These are phyloP conservation scores for Halcyon badia DNA, from an alignment of 2,797 vertebrate genomes.

Conservation along the genomic window DNA sequence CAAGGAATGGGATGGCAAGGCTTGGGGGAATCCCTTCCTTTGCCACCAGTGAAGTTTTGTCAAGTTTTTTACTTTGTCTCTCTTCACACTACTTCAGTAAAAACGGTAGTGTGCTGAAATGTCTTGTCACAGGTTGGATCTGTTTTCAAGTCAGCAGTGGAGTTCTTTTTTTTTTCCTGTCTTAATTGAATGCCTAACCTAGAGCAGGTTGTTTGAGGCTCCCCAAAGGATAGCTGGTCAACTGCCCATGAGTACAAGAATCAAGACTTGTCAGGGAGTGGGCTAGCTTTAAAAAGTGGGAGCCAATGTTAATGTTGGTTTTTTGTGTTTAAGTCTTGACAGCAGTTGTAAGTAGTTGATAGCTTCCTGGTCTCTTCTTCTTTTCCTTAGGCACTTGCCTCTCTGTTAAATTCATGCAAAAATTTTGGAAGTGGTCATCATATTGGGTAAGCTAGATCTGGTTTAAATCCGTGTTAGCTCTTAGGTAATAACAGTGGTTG, in stretches of 20 bases:
- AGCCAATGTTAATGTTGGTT: not conserved
- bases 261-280: not conserved
- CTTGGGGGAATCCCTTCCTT: not conserved
- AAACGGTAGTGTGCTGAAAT: not conserved
- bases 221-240: not conserved
- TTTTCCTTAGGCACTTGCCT: slow-evolving; percentile 67
- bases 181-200: not conserved
- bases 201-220: not conserved
- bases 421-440: slow-evolving; percentile 59
- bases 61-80: not conserved
- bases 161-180: not conserved
- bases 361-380: not conserved
- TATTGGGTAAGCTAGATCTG: slow-evolving; percentile 70
- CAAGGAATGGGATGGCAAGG: not conserved
- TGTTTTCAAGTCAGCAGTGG: not conserved
- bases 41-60: not conserved
- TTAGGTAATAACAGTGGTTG: not conserved
- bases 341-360: not conserved
- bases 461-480: not conserved
- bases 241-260: not conserved
- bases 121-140: not conserved
- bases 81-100: not conserved
- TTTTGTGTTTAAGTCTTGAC: not conserved
- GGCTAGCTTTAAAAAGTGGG: not conserved
- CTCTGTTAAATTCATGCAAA: slow-evolving; percentile 44